phyloP scores from a whole-genome alignment of 2,113 vertebrate species.

The Entomyzon cyanotis region DNA sequence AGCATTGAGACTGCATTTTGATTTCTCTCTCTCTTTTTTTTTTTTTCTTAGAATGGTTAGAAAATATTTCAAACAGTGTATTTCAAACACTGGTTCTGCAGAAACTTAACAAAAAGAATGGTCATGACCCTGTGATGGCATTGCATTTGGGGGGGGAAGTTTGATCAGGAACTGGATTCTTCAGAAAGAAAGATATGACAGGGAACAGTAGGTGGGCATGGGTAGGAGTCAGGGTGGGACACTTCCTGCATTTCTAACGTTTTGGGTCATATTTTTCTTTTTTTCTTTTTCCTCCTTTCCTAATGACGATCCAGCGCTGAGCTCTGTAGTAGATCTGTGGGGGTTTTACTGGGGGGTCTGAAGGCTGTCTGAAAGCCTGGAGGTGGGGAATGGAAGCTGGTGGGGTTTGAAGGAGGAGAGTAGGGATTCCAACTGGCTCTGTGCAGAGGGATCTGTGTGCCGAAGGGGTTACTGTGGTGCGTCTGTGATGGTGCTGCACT shows the following conservation, averaged over 20 bases:
- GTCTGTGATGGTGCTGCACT: constrained; percentile 82
- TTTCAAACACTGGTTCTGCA: constrained; percentile 72
- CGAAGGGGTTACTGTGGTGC: constrained; percentile 85
- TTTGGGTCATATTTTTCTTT: constrained; percentile 74
- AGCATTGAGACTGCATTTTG: constrained; percentile 70
- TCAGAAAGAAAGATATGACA: constrained; percentile 84
- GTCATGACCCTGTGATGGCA: constrained; percentile 75
- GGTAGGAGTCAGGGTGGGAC: constrained; percentile 76
- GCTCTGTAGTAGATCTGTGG: constrained; percentile 99
- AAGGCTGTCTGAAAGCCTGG: constrained; percentile 98
- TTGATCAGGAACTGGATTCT: constrained; percentile 78
- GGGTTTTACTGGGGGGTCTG: constrained; percentile 95
- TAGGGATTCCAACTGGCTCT: constrained; percentile 97
- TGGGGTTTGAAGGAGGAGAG: constrained; percentile 87
- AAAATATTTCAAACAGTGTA: constrained; percentile 74
- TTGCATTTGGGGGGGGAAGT: constrained; percentile 75
- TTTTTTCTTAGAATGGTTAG: constrained; percentile 61
- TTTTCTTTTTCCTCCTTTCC: constrained; percentile 78
- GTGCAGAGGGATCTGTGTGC: constrained; percentile 95
- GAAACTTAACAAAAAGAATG: constrained; percentile 69
- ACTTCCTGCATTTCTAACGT: constrained; percentile 85
- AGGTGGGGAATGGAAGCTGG: constrained; percentile 95
- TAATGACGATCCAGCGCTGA: constrained; percentile 97
- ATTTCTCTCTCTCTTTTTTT: constrained; percentile 59
- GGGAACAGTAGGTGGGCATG: constrained; percentile 68